Base-by-base conservation (phyloP, 2,888 invertebrate species). In the Xanthorhoe designata region DNA sequence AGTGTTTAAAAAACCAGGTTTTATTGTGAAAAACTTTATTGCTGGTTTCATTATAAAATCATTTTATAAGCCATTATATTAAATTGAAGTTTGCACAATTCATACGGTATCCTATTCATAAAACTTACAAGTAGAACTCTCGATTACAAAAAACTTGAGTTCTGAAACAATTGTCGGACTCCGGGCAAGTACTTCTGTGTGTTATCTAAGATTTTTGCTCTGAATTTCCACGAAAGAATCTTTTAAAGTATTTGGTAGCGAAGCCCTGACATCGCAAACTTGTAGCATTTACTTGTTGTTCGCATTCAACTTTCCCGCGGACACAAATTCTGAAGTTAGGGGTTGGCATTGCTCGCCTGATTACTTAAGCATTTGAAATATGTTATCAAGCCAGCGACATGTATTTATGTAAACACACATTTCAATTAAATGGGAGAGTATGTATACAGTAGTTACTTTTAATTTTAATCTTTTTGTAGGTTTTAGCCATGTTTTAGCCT, bases 251-350 rank as follows among this genome's bases (percentile, higher is more conserved):
- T 42, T 42, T 13, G 38, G 38, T 42, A 42, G 38, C 38, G 38
- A 32, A 42, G 38, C 3, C 38, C 38, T 42, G 38, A 42, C 38
- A 42, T 42, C 13, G 38, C 13, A 2, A 42, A 42, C 38, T 42
- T 42, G 38, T 42, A 42, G 38, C 38, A 13, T 42, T 42, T 42
- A 42, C 38, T 42, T 42, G 38, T 42, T 42, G 38, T 42, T 42
- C 38, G 38, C 38, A 42, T 42, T 42, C 38, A 42, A 13, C 13
- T 38, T 42, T 42, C 38, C 38, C 38, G 38, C 38, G 13, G 38
- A 13, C 38, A 13, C 38, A 4, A 42, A 13, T 42, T 42, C 13
- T 42, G 5, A 42, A 42, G 38, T 42, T 42, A 42, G 38, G 13
- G 13, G 38, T 42, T 42, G 32, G 38, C 38, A 13, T 13, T 10